Conservation (phyloP, 1,140 invertebrate species). For the Heliothis virescens region DNA sequence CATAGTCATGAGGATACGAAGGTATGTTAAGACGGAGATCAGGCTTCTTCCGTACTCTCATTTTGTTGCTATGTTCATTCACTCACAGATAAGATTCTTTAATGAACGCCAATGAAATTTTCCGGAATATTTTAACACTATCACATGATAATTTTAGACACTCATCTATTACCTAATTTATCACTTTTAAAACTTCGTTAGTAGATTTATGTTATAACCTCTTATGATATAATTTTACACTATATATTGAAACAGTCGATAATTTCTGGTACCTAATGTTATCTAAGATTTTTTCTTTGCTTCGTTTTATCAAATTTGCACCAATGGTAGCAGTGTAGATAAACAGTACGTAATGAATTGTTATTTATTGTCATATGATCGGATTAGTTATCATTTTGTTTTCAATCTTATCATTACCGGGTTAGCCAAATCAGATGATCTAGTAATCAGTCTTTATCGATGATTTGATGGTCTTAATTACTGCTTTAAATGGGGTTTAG, state of each 20-base stretch:
- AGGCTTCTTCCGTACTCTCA: constrained; percentile 76
- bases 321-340: constrained; percentile 58
- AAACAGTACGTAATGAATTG: constrained; percentile 47
- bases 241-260: constrained; percentile 51
- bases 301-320: constrained; percentile 64
- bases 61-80: constrained; percentile 52
- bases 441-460: not conserved
- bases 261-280: constrained; percentile 17
- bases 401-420: constrained; percentile 12
- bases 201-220: constrained; percentile 1
- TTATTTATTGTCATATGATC: constrained; percentile 31
- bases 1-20: constrained; percentile 76
- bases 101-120: constrained; percentile 3
- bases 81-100: constrained; percentile 16
- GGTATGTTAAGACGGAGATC: constrained; percentile 74
- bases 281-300: constrained; percentile 54
- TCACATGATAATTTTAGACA: constrained; percentile 27
- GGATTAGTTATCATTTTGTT: constrained; percentile 25
- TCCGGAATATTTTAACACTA: constrained; percentile 14
- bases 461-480: too few species aligned
- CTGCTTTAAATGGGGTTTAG: too few species aligned
- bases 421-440: constrained; percentile 18
- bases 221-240: constrained; percentile 11
- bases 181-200: not conserved
- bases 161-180: not conserved